Percentiles rank a stretch among this genome's conserved stretches.
Conservation (phyloP, 2,888 invertebrate genomes). For the Ectemnius lituratus region DNA sequence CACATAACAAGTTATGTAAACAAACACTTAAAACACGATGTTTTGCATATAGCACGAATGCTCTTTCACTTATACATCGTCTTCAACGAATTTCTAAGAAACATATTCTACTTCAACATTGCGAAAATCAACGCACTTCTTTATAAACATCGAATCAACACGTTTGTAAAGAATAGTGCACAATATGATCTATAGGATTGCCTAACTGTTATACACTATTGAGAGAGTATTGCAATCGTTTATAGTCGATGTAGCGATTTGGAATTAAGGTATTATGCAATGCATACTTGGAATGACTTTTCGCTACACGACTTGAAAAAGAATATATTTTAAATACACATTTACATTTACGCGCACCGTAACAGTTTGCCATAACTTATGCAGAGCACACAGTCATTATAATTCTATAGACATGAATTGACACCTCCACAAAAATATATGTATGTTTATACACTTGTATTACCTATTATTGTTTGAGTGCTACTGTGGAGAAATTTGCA, state of each 20-base stretch:
- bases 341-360: conserved; percentile 27
- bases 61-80: conserved; percentile 4
- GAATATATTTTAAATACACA: conserved; percentile 23
- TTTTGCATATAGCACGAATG: no score
- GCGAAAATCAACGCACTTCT: conserved; percentile 11
- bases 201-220: no score
- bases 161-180: no score
- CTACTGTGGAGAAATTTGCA: no score
- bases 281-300: conserved; percentile 34
- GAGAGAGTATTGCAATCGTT: conserved; percentile 21
- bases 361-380: conserved; percentile 18
- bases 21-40: conserved; percentile 7
- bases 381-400: not conserved
- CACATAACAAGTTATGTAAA: conserved; percentile 26
- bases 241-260: conserved; percentile 8
- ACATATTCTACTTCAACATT: conserved; percentile 27
- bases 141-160: no score
- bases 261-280: conserved; percentile 21
- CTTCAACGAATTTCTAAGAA: conserved; percentile 10
- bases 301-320: conserved; percentile 5
- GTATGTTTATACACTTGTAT: conserved; percentile 17
- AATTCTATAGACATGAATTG: conserved; percentile 32
- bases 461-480: no score
- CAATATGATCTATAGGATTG: no score
- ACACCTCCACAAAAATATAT: conserved; percentile 33